phyloP scores from a whole-genome alignment of 2,797 vertebrate species.

The Ambastaia sidthimunki region DNA sequence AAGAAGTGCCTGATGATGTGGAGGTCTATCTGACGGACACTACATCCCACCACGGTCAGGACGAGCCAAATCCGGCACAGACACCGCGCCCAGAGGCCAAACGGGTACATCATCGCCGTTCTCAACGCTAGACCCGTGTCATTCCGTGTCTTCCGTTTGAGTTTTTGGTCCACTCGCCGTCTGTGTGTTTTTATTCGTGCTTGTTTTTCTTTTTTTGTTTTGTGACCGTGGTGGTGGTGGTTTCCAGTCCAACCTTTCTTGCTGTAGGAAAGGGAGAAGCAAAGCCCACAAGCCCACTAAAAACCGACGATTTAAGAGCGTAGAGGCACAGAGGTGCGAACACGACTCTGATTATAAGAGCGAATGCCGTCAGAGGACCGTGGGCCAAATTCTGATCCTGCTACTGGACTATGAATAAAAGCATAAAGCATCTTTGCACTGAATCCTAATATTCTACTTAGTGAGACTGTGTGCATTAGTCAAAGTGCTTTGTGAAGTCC shows the following conservation, averaged over 20 bases:
- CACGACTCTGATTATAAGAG: slow-evolving; percentile 60
- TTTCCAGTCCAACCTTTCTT: slow-evolving; percentile 75
- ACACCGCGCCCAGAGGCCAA: slow-evolving; percentile 83
- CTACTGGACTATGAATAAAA: slow-evolving; percentile 58
- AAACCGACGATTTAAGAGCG: slow-evolving; percentile 62
- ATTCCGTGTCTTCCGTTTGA: slow-evolving; percentile 81
- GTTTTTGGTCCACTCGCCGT: slow-evolving; percentile 75
- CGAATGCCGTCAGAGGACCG: slow-evolving; percentile 66
- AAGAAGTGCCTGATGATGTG: slow-evolving; percentile 99
- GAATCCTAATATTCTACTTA: slow-evolving; percentile 73
- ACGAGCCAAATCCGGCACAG: slow-evolving; percentile 60
- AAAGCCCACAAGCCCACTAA: slow-evolving; percentile 79
- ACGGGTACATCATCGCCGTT: slow-evolving; percentile 88
- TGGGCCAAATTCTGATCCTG: slow-evolving; percentile 66
- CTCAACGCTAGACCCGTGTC: slow-evolving; percentile 79
- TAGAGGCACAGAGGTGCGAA: slow-evolving; percentile 71
- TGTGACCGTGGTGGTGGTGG: slow-evolving; percentile 78
- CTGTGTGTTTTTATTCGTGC: slow-evolving; percentile 69
- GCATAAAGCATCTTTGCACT: slow-evolving; percentile 75
- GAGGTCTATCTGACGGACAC: slow-evolving; percentile 95
- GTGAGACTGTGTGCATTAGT: slow-evolving; percentile 69
- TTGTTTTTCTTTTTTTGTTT: slow-evolving; percentile 70
- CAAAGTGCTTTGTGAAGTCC: slow-evolving; percentile 73
- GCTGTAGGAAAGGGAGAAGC: slow-evolving; percentile 82
- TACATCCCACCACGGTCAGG: slow-evolving; percentile 82